phyloP scores from a whole-genome alignment of 1,140 invertebrate genomes.

The Drepana arcuata region DNA sequence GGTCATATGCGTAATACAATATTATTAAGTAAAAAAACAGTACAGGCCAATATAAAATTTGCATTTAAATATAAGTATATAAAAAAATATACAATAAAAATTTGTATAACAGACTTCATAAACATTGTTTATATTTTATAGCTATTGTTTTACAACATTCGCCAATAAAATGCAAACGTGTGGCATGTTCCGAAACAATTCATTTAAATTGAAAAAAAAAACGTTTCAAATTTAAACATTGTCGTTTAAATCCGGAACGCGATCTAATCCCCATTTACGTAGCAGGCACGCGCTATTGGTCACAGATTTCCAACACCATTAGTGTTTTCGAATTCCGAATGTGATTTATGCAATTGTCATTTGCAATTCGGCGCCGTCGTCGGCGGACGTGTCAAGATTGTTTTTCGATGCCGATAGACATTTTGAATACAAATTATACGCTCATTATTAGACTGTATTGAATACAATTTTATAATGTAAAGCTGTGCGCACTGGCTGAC shows the following conservation, averaged over 20 bases:
- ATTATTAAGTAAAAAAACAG: no score
- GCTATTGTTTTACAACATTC: no score
- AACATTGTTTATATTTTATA: no score
- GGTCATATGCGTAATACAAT: no score
- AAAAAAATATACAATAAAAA: constrained; percentile 6
- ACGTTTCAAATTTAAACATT: constrained; percentile 13
- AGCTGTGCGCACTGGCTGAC: constrained; percentile 16
- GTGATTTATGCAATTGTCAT: constrained; percentile 45
- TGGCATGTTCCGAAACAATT: no score
- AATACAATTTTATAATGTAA: constrained; percentile 38
- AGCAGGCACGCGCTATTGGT: constrained; percentile 39
- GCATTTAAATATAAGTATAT: no score
- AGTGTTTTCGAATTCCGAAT: constrained; percentile 49
- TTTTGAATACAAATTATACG: constrained; percentile 52
- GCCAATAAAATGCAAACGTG: no score
- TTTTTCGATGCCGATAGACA: constrained; percentile 35
- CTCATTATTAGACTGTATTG: constrained; percentile 25
- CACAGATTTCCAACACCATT: constrained; percentile 52
- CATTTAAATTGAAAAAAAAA: no score
- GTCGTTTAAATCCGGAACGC: constrained; percentile 30
- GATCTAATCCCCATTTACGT: constrained; percentile 36
- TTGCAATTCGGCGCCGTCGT: constrained; percentile 56
- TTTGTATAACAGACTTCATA: no score
- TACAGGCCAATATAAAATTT: no score
- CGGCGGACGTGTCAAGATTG: constrained; percentile 46